phyloP scores from a whole-genome alignment of 1,140 invertebrate species.

The Sinonovacula constricta region DNA sequence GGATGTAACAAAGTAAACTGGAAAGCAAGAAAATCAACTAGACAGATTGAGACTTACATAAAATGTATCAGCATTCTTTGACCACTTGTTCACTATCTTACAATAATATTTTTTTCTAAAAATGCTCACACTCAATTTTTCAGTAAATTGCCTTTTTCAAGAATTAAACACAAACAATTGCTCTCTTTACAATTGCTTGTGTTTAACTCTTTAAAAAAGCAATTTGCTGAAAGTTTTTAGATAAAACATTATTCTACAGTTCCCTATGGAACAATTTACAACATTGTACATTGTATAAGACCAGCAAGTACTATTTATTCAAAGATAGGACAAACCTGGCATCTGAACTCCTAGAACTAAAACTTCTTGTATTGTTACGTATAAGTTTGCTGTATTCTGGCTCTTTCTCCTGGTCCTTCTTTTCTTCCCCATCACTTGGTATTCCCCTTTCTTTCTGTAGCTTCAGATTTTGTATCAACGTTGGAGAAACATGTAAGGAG shows the following conservation, averaged over 20 bases:
- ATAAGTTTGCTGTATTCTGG: not conserved
- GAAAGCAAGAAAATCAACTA: too few relatives aligned
- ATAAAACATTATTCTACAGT: not conserved
- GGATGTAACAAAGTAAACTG: too few relatives aligned
- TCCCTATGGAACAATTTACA: not conserved
- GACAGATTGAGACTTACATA: too few relatives aligned
- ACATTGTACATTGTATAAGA: not conserved
- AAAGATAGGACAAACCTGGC: not conserved
- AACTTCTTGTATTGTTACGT: not conserved
- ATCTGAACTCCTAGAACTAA: not conserved
- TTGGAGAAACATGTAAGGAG: slow-evolving; percentile 29
- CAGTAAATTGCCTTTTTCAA: too few relatives aligned
- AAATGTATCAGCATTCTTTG: too few relatives aligned
- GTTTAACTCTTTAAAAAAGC: not conserved
- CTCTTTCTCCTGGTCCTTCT: not conserved
- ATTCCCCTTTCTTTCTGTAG: not conserved
- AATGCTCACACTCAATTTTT: too few relatives aligned
- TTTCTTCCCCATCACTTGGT: not conserved
- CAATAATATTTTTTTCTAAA: too few relatives aligned
- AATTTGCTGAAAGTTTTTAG: too few relatives aligned
- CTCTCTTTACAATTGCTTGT: not conserved
- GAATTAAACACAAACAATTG: too few relatives aligned
- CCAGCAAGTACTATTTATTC: not conserved
- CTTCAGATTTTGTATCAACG: slow-evolving; percentile 34
- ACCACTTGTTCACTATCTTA: not conserved